Base-by-base conservation (phyloP, 2,113 vertebrate species). In the Talpa occidentalis region DNA sequence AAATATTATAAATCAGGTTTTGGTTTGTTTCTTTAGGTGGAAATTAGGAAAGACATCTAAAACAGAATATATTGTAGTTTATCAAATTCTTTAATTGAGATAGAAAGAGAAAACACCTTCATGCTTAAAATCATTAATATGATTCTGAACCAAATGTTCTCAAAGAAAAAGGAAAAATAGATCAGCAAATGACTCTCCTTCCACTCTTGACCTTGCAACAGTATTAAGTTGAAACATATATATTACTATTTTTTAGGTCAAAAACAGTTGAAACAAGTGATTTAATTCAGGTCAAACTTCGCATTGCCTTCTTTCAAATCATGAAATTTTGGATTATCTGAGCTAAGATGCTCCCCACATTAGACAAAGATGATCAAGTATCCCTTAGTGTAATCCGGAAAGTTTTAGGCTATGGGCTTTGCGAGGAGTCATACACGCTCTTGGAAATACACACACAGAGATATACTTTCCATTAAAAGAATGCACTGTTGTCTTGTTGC, bases 1-100 rank as follows among this genome's bases (percentile, higher is more conserved):
- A 60, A 28, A 3, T 15, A n/a, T 60, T 54, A 44, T 64, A 64
- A 80, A 40, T 79, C 24, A 67, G 28, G 35, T n/a, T 62, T 74
- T 70, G 80, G 21, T 21, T 84, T 89, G 40, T 94, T 82, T 82
- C 4, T 60, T 87, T 62, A 77, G 15, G 1, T 73, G 79, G 35
- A 6, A 93, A 70, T 90, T 79, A 91, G 70, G 70, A 93, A 96
- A 49, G 66, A 9, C 2, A 70, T 37, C 59, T 82, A 54, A 92
- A 90, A 73, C 17, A 60, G 47, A 76, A 84, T 69, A 47, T 69
- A 47, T 24, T 24, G 56, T 9, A 14, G 5, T 40, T 87, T 52
- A 64, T 78, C 40, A 82, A 30, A 60, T 16, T 62, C 22, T 94
- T 93, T 42, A 78, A 88, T 12, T 70, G 28, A 89, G 14, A 11